phyloP scores from a whole-genome alignment of 2,797 vertebrate species.

The Urosaurus nigricauda region DNA sequence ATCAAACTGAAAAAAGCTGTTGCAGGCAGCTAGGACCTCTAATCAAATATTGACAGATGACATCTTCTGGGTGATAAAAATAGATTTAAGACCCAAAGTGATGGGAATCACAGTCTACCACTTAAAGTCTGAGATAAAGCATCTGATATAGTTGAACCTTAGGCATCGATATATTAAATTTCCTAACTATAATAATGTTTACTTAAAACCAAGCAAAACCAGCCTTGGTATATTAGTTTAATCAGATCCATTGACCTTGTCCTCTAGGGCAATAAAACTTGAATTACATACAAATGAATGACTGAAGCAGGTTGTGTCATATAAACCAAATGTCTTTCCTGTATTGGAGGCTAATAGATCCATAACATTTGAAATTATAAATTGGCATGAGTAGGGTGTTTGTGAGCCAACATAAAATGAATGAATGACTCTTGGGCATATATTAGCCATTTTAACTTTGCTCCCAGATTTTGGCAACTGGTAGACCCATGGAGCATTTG shows the following conservation, averaged over 20 bases:
- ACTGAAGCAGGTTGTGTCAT: neutral
- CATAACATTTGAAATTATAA: neutral
- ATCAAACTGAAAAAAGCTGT: conserved; percentile 73
- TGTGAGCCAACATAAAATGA: neutral
- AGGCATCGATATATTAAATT: conserved; percentile 52
- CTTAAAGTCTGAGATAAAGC: conserved; percentile 58
- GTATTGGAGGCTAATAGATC: neutral
- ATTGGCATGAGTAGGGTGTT: neutral
- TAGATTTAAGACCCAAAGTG: conserved; percentile 71
- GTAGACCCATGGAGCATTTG: neutral
- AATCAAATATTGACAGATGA: conserved; percentile 80
- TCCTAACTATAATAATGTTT: conserved; percentile 54
- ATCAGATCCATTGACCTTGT: conserved; percentile 35
- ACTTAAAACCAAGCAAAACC: conserved; percentile 54
- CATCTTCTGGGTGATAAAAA: conserved; percentile 74
- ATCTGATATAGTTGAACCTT: conserved; percentile 42
- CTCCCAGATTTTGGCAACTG: neutral
- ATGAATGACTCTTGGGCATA: neutral
- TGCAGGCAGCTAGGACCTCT: conserved; percentile 61
- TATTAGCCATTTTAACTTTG: neutral
- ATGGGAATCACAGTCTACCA: conserved; percentile 57
- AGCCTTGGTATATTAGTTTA: conserved; percentile 35
- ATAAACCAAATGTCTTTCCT: neutral
- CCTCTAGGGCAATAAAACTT: neutral
- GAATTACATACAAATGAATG: neutral